A percentile compares a stretch with the other conserved stretches of the same genome.
These are phyloP conservation scores for Rotaria macrura DNA, from an alignment of 2,888 invertebrate species.

Conservation along the genomic window DNA sequence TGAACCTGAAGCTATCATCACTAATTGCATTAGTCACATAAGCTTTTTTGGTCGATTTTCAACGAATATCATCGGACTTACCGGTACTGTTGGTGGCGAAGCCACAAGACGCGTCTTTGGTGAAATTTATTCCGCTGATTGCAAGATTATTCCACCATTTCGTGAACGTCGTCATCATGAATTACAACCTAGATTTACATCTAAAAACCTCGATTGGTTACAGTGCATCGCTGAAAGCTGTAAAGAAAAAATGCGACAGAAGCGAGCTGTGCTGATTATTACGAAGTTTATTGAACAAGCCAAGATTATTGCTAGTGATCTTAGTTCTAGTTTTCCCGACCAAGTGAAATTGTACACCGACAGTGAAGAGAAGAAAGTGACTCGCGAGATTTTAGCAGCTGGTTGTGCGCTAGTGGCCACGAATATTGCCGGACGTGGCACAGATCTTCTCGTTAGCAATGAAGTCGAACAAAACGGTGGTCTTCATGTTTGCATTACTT, in stretches of 20 bases:
- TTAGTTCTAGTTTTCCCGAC: too few species aligned
- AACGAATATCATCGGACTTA: constrained; percentile 40
- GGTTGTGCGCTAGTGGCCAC: constrained; percentile 35
- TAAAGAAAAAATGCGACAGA: constrained; percentile 36
- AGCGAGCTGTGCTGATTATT: constrained; percentile 27
- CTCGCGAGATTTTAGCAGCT: constrained; percentile 16
- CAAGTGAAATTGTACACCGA: too few species aligned
- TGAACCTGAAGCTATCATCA: constrained; percentile 33
- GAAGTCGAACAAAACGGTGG: constrained; percentile 34
- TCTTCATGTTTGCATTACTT: constrained; percentile 35
- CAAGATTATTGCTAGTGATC: neutral
- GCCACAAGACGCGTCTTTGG: constrained; percentile 40
- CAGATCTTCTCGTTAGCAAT: constrained; percentile 33
- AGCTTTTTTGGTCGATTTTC: constrained; percentile 34
- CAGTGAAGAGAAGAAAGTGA: neutral
- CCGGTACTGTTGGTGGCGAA: constrained; percentile 36
- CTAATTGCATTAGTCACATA: constrained; percentile 36
- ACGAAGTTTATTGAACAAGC: constrained; percentile 28
- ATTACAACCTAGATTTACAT: neutral
- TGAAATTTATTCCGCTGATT: constrained; percentile 31
- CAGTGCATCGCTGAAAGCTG: neutral
- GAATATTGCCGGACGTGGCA: constrained; percentile 36
- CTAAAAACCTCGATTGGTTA: neutral
- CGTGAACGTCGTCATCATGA: constrained; percentile 28
- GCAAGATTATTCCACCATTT: constrained; percentile 34